Evolutionary conservation across 2,888 invertebrate species (phyloP).

Genomic region (Protonemura montana): DNA sequence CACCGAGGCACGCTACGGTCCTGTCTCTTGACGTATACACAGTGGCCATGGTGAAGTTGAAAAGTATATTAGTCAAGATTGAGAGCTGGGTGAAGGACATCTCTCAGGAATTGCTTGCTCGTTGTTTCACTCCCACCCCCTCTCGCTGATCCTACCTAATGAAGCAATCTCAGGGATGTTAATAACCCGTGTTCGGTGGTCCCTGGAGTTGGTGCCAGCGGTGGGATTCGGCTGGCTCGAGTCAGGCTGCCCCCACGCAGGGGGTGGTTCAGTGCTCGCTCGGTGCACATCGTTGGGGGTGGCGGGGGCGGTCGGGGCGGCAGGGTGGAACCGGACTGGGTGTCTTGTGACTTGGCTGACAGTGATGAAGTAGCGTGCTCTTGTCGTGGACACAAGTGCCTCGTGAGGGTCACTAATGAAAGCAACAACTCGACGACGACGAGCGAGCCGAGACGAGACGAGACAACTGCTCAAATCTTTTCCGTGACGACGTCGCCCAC

Average conservation of each 20-base stretch:
- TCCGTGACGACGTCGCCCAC: neutral
- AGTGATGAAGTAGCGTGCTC: conserved; percentile 19
- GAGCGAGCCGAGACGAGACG: conserved; percentile 16
- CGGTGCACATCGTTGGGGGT: neutral
- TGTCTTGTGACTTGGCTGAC: conserved; percentile 8
- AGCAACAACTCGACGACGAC: conserved; percentile 27
- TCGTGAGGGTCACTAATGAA: conserved; percentile 31
- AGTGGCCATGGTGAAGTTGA: neutral
- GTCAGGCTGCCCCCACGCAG: neutral
- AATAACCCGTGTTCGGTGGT: neutral
- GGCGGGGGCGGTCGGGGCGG: neutral
- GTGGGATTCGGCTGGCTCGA: neutral
- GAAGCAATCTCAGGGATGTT: conserved; percentile 31
- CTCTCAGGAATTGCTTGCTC: conserved; percentile 23
- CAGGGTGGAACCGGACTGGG: neutral
- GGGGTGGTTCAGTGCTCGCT: neutral
- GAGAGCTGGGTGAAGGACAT: conserved; percentile 18
- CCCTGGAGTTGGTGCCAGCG: conserved; percentile 13
- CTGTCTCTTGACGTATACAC: too few species aligned
- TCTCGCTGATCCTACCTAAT: neutral
- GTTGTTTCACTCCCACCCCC: conserved; percentile 1
- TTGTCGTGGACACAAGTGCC: conserved; percentile 29
- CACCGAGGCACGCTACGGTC: neutral
- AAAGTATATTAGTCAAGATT: conserved; percentile 29
- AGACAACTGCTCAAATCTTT: conserved; percentile 25